These are phyloP conservation scores for Nasonia vitripennis DNA, from an alignment of 1,140 invertebrate genomes.

Conservation along the genomic window DNA sequence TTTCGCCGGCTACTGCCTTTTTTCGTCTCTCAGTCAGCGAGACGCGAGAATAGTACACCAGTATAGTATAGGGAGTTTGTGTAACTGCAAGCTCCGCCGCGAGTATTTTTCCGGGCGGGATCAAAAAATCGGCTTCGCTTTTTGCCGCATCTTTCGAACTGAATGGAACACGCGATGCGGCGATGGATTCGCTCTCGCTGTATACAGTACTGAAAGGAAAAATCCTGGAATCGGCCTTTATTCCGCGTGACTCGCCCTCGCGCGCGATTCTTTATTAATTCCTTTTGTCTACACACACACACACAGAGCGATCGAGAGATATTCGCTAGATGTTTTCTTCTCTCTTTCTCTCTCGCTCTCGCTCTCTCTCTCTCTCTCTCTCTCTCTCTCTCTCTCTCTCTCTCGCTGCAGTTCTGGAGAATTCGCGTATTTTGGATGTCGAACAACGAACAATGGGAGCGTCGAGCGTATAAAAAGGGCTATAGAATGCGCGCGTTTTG, in stretches of 20 bases:
- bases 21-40: not conserved
- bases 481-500: not conserved
- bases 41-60: not conserved
- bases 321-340: no score
- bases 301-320: no score
- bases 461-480: not conserved
- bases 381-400: no score
- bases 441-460: not conserved
- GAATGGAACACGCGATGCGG: constrained; percentile 15
- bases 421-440: not conserved
- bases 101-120: not conserved
- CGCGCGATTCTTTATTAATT: constrained; percentile 50
- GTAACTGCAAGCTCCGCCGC: not conserved
- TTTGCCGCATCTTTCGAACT: not conserved
- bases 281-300: not conserved
- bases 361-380: no score
- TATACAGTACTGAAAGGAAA: constrained; percentile 10
- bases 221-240: constrained; percentile 43
- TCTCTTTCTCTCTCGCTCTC: no score
- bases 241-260: constrained; percentile 20
- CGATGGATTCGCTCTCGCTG: constrained; percentile 14
- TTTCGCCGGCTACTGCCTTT: not conserved
- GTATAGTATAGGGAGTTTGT: not conserved
- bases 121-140: not conserved
- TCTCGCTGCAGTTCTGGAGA: not conserved